Base-by-base conservation (phyloP, 2,888 invertebrate species). In the Mythimna pallens region DNA sequence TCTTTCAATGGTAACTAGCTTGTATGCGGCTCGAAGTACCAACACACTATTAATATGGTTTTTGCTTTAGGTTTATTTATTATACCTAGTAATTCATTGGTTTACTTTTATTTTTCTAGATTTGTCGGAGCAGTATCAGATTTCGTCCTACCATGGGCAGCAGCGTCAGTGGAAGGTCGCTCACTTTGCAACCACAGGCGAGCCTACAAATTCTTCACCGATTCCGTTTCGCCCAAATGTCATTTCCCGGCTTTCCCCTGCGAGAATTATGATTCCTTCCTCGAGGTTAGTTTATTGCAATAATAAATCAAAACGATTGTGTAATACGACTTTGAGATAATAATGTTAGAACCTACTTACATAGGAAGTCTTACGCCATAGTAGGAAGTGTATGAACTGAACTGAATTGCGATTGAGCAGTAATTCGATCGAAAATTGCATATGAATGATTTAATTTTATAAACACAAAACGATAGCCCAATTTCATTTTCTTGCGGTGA, bases 121-220 rank as follows among this genome's bases (percentile, higher is more conserved):
- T 99, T 99, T 91, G 97, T 99, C 0, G 99, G 99, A 0, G 99
- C 99, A 0, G 98, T 99, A 20, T 98, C 98, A 2, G 99, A 99
- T 91, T 97, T 99, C 75, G 98, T 99, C 89, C 98, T 98, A 97
- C 98, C 98, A 30, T 98, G 98, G 86, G 97, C 98, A 50, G 95
- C 95, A 3, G 89, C 95, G 52, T 94, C 96, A 0, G 87, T 89
- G 95, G 99, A 99, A 92, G 99, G 98, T 7, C 97, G 98, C 61
- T 98, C 98, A 55, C 94, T 99, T 79, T 99, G 99, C 94, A 99
- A 99, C 93, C 99, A 99, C 92, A 97, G 99, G 4, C 96, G 99
- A 55, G 99, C 99, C 0, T 99, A 99, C 95, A 98, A 99, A 90
- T 98, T 99, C 93, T 99, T 99, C 94, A 99, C 99, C 2, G 99